Conservation (phyloP, 2,113 vertebrate genomes). For the Cranoglanis bouderius region DNA sequence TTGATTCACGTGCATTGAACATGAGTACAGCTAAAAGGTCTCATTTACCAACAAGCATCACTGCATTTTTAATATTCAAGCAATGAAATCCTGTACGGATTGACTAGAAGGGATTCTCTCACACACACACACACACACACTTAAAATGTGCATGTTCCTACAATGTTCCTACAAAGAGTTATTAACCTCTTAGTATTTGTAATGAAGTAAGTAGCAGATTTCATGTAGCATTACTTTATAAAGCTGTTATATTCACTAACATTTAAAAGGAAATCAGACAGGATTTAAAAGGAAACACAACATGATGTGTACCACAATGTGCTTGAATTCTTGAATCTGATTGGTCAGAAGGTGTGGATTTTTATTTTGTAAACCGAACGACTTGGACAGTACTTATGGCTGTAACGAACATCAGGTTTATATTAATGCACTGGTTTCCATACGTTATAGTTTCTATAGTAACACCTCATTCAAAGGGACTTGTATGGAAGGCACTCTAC, state of each 20-base stretch:
- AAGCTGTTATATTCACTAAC: not conserved
- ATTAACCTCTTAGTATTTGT: not conserved
- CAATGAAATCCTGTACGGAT: too few relatives aligned
- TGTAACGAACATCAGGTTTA: not conserved
- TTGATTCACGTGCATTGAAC: too few relatives aligned
- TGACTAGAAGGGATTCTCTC: not conserved
- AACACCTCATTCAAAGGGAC: not conserved
- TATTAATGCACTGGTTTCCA: not conserved
- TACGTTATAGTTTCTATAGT: not conserved
- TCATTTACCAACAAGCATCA: too few relatives aligned
- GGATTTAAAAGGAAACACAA: too few relatives aligned
- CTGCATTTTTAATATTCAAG: too few relatives aligned
- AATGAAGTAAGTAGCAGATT: not conserved
- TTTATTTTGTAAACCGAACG: not conserved
- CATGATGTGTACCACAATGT: not conserved
- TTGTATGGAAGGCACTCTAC: too few relatives aligned
- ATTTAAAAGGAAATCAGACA: not conserved
- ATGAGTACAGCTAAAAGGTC: too few relatives aligned
- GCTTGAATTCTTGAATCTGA: not conserved
- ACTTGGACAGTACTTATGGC: not conserved
- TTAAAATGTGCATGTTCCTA: not conserved
- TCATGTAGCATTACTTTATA: not conserved
- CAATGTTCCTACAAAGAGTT: not conserved
- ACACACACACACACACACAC: conserved; percentile 6
- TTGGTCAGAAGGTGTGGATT: not conserved